Conservation (phyloP, 1,140 invertebrate species). For the Drosophila nebulosa region DNA sequence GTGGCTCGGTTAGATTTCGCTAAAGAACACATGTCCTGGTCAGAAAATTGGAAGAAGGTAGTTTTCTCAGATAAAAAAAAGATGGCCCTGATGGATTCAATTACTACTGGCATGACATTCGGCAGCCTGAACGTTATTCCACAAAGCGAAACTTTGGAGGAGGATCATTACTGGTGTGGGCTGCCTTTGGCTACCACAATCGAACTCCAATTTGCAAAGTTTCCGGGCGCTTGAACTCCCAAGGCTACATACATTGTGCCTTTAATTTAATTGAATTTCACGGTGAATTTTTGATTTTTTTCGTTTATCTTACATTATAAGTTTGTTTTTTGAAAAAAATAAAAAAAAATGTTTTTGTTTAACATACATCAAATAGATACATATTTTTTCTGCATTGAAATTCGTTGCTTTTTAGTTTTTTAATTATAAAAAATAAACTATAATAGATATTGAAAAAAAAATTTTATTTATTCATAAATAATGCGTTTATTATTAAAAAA, state of each 20-base stretch:
- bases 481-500: too few species aligned
- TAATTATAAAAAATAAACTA: too few species aligned
- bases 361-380: not conserved
- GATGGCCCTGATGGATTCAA: not conserved
- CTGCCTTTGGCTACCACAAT: not conserved
- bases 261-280: not conserved
- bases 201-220: not conserved
- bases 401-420: too few species aligned
- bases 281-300: not conserved
- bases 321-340: not conserved
- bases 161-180: not conserved
- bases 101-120: not conserved
- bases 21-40: not conserved
- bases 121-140: not conserved
- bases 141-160: not conserved
- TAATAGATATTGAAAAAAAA: too few species aligned
- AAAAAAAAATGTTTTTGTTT: not conserved
- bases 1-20: not conserved
- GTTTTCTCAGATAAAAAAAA: not conserved
- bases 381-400: too few species aligned
- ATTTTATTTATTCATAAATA: too few species aligned
- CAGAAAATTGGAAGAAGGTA: not conserved
- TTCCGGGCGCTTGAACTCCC: not conserved
- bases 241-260: not conserved
- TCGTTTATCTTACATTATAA: not conserved